phyloP scores from a whole-genome alignment of 2,797 vertebrate species.

The Pseudotriccus pelzelni region DNA sequence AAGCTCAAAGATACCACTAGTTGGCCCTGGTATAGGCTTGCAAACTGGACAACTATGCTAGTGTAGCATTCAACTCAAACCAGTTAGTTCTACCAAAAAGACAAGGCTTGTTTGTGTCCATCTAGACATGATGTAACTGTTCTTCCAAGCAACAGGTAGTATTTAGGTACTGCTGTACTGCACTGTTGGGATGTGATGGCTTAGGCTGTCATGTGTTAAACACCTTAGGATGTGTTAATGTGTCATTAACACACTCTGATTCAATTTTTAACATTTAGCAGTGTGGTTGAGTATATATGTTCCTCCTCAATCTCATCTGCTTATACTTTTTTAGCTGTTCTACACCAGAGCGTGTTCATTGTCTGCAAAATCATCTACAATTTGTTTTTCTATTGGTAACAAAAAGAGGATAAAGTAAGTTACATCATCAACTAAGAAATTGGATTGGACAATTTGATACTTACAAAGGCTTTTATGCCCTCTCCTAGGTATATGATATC shows the following conservation, averaged over 20 bases:
- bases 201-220: not conserved
- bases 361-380: not conserved
- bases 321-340: not conserved
- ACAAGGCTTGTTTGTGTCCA: not conserved
- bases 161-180: not conserved
- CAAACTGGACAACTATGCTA: not conserved
- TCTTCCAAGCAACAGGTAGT: not conserved
- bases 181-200: not conserved
- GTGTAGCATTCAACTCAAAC: not conserved
- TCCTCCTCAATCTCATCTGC: not conserved
- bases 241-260: not conserved
- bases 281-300: not conserved
- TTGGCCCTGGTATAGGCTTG: not conserved
- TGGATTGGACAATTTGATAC: not conserved
- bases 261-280: not conserved
- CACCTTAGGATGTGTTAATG: not conserved
- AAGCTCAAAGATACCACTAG: not conserved
- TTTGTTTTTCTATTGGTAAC: not conserved
- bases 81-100: not conserved
- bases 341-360: not conserved
- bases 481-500: not conserved
- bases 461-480: not conserved
- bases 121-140: not conserved
- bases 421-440: not conserved
- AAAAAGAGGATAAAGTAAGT: not conserved